Base-by-base conservation (phyloP, 2,113 vertebrate species). In the Gasterosteus nipponicus region DNA sequence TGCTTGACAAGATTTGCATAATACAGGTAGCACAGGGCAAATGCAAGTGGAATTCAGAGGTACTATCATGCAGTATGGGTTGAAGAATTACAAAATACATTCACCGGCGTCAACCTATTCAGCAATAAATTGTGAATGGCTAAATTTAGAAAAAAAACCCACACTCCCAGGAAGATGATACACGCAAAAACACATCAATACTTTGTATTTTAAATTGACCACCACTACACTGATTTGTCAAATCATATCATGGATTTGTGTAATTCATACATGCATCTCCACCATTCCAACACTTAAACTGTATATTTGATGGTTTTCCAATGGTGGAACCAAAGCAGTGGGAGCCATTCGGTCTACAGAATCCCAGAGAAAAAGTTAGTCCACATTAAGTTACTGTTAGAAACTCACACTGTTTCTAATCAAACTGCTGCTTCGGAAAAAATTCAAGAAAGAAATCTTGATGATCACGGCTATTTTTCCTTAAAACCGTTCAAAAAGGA, bases 191-290 rank as follows among this genome's bases (percentile, higher is more conserved):
- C 39, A 61, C 57, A 93, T 90, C 88, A 82, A 80, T 92, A 89
- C 54, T 46, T 26, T 26, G 18, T 95, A 94, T 95, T 95, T 91
- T 89, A 53, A 90, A 95, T 92, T 86, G 92, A 95, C 93, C 88
- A 87, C 86, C 83, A 91, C 57, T 85, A 78, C 87, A 90, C 92
- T 87, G 84, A 90, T 85, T 92, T 94, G 94, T 92, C 94, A 93
- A 90, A 95, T 92, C 90, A 92, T 81, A 93, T 94, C 93, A 93
- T 47, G 90, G 90, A 46, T 89, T 61, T 92, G 92, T 93, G 91
- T 93, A 69, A 44, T 61, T 57, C 90, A 83, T 73, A 91, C 88
- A 59, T 9, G 19, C 71, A 74, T 79, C 86, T 81, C 82, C 89
- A 75, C 87, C 87, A 91, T 86, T 75, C 80, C 84, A 78, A 85